Percentiles rank a stretch among this genome's conserved stretches.
Evolutionary conservation across 2,113 vertebrate species (phyloP).

Genomic region (Herpetotheres cachinnans): DNA sequence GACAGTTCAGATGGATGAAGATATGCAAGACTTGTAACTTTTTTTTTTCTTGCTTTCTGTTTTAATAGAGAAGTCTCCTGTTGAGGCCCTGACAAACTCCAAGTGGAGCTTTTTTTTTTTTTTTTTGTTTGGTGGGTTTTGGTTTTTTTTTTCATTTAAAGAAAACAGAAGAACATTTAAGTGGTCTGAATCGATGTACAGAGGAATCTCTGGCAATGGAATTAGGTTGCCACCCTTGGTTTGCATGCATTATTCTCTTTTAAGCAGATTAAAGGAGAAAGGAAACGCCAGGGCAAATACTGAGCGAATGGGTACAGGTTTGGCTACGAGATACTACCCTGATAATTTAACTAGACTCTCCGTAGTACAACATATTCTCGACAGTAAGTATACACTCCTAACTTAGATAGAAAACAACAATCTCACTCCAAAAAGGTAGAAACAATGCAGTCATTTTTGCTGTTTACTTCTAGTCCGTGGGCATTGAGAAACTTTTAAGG

Average conservation of each 20-base stretch:
- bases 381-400: constrained; percentile 67
- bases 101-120: not conserved
- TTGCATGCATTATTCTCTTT: constrained; percentile 64
- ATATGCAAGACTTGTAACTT: constrained; percentile 90
- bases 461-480: constrained; percentile 74
- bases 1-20: constrained; percentile 96
- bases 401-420: constrained; percentile 23
- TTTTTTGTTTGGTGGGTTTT: not conserved
- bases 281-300: constrained; percentile 32
- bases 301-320: constrained; percentile 27
- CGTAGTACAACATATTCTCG: constrained; percentile 39
- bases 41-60: constrained; percentile 43
- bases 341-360: constrained; percentile 53
- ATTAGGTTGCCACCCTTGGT: constrained; percentile 36
- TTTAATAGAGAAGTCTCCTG: constrained; percentile 57
- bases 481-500: constrained; percentile 69
- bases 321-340: constrained; percentile 55
- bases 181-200: constrained; percentile 39
- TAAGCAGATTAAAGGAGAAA: constrained; percentile 54
- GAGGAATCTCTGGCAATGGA: constrained; percentile 31
- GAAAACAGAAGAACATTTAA: constrained; percentile 52
- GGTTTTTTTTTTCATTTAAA: constrained; percentile 26
- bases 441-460: constrained; percentile 38
- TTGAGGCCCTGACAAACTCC: constrained; percentile 47
- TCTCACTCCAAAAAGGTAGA: constrained; percentile 51